A percentile compares a stretch with the other conserved stretches of the same genome.
Conservation (phyloP, 2,888 invertebrate genomes). For the Zootermopsis nevadensis region DNA sequence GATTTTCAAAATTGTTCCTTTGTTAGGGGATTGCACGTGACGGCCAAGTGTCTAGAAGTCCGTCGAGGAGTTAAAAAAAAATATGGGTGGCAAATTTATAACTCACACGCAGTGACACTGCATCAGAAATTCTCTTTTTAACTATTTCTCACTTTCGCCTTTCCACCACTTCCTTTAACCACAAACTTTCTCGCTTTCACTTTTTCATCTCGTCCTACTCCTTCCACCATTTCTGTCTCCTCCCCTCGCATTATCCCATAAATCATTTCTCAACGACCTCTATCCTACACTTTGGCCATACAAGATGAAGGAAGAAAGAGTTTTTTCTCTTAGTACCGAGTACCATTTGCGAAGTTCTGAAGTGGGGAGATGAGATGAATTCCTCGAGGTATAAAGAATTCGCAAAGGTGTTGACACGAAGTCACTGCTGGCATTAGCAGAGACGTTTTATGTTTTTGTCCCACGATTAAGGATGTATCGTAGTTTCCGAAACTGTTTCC, state of each 20-base stretch:
- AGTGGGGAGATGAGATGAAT: constrained; percentile 27
- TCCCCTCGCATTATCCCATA: constrained; percentile 28
- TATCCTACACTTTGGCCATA: constrained; percentile 24
- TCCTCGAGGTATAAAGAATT: constrained; percentile 36
- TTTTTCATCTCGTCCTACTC: constrained; percentile 42
- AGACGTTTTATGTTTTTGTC: not conserved
- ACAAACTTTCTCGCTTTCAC: constrained; percentile 43
- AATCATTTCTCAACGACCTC: constrained; percentile 41
- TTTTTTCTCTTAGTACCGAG: constrained; percentile 26
- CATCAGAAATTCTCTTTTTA: constrained; percentile 48
- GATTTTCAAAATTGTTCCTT: not conserved
- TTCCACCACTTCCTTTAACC: constrained; percentile 43
- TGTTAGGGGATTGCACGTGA: not conserved
- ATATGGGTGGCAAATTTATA: constrained; percentile 28
- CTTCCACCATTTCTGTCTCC: constrained; percentile 32
- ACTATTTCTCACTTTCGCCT: constrained; percentile 30
- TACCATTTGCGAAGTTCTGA: constrained; percentile 24
- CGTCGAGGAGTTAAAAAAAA: not conserved
- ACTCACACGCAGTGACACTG: constrained; percentile 46
- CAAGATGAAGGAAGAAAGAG: not conserved
- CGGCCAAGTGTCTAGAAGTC: not conserved
- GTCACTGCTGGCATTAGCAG: constrained; percentile 14
- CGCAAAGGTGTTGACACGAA: constrained; percentile 33
- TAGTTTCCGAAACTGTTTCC: not conserved
- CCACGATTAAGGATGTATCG: not conserved